Base-by-base conservation (phyloP, 2,113 vertebrate genomes). In the Epinephelus moara region DNA sequence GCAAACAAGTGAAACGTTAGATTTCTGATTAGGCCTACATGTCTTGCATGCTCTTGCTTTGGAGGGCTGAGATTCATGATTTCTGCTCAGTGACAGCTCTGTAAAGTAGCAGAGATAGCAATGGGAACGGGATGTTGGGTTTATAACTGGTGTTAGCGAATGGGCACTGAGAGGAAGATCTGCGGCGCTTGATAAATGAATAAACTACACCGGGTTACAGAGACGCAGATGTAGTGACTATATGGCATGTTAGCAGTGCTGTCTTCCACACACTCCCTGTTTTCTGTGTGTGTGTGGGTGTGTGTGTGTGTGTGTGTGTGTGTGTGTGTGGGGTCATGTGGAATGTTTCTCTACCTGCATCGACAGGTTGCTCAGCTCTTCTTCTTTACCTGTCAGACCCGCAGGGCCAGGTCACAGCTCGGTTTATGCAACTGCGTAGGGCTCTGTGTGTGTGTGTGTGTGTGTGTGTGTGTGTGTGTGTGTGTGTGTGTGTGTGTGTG, bases 281-380 rank as follows among this genome's bases (percentile, higher is more conserved):
- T 70, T 15, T 70, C 11, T 82, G 7, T 49, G 62, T 73, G 47
- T 61, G 45, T 78, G 83, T 57, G 55, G 70, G 70, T 83, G 74
- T 40, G 69, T 80, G 75, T 80, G 80, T 69, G 59, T 80, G 66
- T 62, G 61, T 84, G 61, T 80, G 66, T 62, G 61, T 84, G 61
- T 81, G 67, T 82, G 71, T 75, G 85, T 68, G 66, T 71, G 52
- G n/a, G 85, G 21, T 52, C 56, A 72, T 25, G 45, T 77, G 93
- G 94, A 94, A 94, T 95, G 82, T 75, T 85, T 89, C 88, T 84
- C 56, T 89, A 85, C 93, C 80, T 95, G 93, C 91, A 90, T 89
- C 80, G 64, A 93, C 93, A 94, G 92, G 92, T 94, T 79, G 79
- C 81, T 63, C 83, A 45, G 82, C 85, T 87, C 83, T 59, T 82